Evolutionary conservation across 2,888 invertebrate genomes (phyloP).

Genomic region (Myopa testacea): DNA sequence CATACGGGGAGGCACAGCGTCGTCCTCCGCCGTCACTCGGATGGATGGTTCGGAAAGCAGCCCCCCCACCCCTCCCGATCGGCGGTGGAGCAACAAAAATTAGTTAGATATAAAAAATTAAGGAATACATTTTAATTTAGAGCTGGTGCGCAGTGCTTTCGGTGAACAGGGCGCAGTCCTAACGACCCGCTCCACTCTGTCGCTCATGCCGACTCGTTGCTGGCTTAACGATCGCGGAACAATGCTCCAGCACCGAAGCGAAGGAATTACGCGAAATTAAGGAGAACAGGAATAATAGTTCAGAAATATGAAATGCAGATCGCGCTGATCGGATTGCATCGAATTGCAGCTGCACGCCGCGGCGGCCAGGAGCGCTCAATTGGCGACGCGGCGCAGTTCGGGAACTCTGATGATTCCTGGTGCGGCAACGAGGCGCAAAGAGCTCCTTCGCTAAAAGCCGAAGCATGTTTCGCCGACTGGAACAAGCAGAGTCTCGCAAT

Average conservation of each 20-base stretch:
- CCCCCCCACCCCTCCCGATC: too few relatives aligned
- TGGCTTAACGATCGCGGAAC: neutral
- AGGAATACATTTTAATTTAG: too few relatives aligned
- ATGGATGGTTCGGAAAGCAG: too few relatives aligned
- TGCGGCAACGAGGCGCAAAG: constrained; percentile 22
- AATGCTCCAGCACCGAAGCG: constrained; percentile 7
- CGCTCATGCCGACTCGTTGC: too few relatives aligned
- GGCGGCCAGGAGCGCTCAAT: constrained; percentile 5
- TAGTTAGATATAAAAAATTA: too few relatives aligned
- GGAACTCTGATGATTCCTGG: neutral
- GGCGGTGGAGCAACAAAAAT: too few relatives aligned
- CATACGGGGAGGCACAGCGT: neutral
- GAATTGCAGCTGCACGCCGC: constrained; percentile 10
- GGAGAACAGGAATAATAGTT: neutral
- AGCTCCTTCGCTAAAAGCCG: constrained; percentile 52
- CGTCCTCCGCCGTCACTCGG: too few relatives aligned
- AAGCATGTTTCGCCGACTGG: constrained; percentile 52
- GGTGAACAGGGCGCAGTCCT: too few relatives aligned
- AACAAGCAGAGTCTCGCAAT: constrained; percentile 48
- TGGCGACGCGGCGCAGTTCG: neutral
- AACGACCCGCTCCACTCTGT: too few relatives aligned
- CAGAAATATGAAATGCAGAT: constrained; percentile 16
- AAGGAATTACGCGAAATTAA: neutral
- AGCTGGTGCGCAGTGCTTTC: neutral
- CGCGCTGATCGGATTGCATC: neutral